Base-by-base conservation (phyloP, 2,113 vertebrate species). In the Alces alces region DNA sequence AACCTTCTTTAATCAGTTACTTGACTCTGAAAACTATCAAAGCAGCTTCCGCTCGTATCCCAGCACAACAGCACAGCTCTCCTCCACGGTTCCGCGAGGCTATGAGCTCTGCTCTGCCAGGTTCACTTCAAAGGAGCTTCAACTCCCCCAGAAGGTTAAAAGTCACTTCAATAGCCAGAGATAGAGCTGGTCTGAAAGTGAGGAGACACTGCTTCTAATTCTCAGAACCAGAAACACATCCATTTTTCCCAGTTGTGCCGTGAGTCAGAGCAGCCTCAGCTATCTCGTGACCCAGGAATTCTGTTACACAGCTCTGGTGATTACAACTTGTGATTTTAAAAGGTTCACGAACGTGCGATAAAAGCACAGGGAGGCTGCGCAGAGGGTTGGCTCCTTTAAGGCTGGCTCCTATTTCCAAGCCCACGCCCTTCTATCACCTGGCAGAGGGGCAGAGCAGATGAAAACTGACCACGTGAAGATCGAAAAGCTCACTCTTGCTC, bases 211-310 rank as follows among this genome's bases (percentile, higher is more conserved):
- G 92, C 64, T 36, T 60, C 76, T 85, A 19, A 21, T 6, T 47
- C 89, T 93, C 39, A 64, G 28, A 54, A 55, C 54, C n/a, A 58
- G 82, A 92, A 80, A 79, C 52, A 43, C 1, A 21, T 27, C 64
- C 0, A 54, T 91, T 80, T 80, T 28, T 57, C 76, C 80, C 15
- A 55, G 39, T 1, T 61, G 76, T 2, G 36, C 87, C 76, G 64
- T 55, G 82, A 82, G 82, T 93, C 92, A 80, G 58, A 86, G 90
- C 64, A 45, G 52, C 66, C 94, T 13, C 25, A 2, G 39, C 61
- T 43, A 15, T 45, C 96, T 96, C 92, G 43, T 54, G 85, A 86
- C 86, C 80, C 86, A 87, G 80, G 70, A 90, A 90, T 92, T 78
- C 85, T 52, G 94, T 52, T 47, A 45, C 66, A 17, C 1, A 7